phyloP scores from a whole-genome alignment of 2,113 vertebrate species.

The Lycocorax pyrrhopterus region DNA sequence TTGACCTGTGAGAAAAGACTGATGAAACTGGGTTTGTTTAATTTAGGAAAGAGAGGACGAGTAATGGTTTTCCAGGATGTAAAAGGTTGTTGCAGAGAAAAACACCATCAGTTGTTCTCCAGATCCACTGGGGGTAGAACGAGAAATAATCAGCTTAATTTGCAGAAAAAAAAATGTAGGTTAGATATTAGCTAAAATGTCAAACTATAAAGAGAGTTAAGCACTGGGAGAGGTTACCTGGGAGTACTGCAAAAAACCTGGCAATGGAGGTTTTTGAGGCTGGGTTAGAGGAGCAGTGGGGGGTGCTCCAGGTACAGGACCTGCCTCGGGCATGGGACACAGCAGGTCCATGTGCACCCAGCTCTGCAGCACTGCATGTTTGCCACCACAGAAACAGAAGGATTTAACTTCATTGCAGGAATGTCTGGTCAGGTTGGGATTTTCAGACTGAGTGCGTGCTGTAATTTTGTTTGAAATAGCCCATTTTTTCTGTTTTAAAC shows the following conservation, averaged over 20 bases:
- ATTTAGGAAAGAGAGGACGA: slow-evolving; percentile 5
- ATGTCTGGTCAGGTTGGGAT: neutral
- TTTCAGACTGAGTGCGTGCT: neutral
- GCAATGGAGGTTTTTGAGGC: slow-evolving; percentile 24
- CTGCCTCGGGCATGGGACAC: accelerated
- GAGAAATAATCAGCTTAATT: slow-evolving; percentile 63
- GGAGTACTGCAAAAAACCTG: slow-evolving; percentile 8
- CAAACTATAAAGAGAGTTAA: slow-evolving; percentile 61
- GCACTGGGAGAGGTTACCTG: slow-evolving; percentile 35
- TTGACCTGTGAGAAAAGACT: slow-evolving; percentile 11
- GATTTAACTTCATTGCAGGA: neutral
- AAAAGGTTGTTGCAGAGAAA: slow-evolving; percentile 53
- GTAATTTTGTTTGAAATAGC: neutral
- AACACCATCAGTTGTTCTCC: slow-evolving; percentile 52
- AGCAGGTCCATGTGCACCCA: neutral
- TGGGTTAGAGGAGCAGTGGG: neutral
- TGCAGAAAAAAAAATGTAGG: slow-evolving; percentile 40
- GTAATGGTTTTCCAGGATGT: slow-evolving; percentile 54
- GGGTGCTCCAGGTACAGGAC: neutral
- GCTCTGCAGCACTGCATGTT: accelerated
- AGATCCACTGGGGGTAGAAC: slow-evolving; percentile 54
- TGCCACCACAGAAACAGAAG: accelerated
- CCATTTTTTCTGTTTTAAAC: neutral
- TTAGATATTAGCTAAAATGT: slow-evolving; percentile 60
- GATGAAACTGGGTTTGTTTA: slow-evolving; percentile 52